These are phyloP conservation scores for Phrynocephalus forsythii DNA, from an alignment of 2,797 vertebrate species.

Conservation along the genomic window DNA sequence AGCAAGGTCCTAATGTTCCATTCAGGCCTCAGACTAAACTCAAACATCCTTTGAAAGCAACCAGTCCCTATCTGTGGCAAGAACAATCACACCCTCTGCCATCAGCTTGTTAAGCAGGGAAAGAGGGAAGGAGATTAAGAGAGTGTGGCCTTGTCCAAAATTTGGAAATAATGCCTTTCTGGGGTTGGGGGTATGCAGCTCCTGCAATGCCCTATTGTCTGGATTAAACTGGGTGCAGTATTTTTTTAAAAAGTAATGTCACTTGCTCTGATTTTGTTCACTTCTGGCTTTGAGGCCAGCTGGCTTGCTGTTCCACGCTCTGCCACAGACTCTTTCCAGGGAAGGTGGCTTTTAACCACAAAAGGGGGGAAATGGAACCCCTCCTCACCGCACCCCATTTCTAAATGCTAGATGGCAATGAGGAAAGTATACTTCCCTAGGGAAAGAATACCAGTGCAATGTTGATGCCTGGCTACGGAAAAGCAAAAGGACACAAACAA, in stretches of 20 bases:
- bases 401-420: neutral
- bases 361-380: neutral
- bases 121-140: no score
- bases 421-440: no score
- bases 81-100: neutral
- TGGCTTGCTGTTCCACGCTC: neutral
- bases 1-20: neutral
- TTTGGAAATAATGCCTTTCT: no score
- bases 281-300: no score
- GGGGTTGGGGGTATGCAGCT: no score
- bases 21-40: neutral
- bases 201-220: no score
- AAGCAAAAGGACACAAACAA: no score
- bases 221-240: no score
- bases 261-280: no score
- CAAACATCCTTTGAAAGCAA: neutral
- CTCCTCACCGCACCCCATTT: neutral
- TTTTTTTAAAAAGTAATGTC: no score
- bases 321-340: neutral
- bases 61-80: neutral
- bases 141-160: no score
- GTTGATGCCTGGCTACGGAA: neutral
- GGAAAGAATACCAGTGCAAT: neutral
- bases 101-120: no score
- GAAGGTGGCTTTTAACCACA: neutral